phyloP scores from a whole-genome alignment of 2,888 invertebrate species.

The Eutolmus rufibarbis region DNA sequence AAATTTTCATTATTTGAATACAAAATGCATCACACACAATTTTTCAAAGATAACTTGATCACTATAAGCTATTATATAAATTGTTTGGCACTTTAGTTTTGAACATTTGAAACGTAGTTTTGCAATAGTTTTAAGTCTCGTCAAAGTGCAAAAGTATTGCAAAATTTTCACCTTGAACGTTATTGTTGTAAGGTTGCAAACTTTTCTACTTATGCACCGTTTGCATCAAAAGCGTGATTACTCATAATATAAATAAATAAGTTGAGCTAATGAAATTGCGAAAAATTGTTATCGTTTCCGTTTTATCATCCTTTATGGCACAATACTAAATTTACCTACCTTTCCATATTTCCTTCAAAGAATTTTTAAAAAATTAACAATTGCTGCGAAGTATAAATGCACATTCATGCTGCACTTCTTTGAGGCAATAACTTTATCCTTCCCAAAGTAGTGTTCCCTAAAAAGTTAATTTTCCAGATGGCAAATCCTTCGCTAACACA shows the following conservation, averaged over 20 bases:
- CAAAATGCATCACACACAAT: background rate
- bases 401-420: background rate
- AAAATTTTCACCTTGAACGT: background rate
- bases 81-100: background rate
- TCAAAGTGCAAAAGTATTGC: background rate
- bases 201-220: background rate
- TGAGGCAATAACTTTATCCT: background rate
- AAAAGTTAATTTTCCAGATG: slow-evolving; percentile 29
- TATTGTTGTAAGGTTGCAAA: background rate
- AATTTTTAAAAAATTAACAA: background rate
- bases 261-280: no score
- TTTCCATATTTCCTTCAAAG: background rate
- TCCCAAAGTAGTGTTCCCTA: background rate
- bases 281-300: background rate
- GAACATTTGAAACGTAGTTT: background rate
- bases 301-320: background rate
- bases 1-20: no score
- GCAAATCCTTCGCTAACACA: background rate
- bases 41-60: no score
- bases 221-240: background rate
- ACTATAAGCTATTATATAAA: background rate
- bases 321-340: background rate
- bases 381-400: background rate
- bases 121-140: background rate
- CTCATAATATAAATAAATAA: no score